Evolutionary conservation across 2,888 invertebrate genomes (phyloP), one percentile per base, ranked within the genome.

Genomic region (Noctua comes): DNA sequence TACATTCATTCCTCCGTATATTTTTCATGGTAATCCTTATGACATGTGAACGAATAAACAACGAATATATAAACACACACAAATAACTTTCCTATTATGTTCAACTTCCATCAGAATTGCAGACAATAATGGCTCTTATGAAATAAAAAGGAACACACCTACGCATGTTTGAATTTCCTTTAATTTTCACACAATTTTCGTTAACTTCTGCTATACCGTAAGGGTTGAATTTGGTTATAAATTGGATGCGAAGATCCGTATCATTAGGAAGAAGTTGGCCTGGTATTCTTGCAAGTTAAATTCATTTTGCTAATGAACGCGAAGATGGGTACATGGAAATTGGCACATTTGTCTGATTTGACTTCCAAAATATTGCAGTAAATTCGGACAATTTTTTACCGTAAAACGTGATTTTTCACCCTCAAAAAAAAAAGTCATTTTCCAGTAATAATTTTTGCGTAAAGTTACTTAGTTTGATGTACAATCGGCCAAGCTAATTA

Each of bases 221-320:
- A 21, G 18, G 36, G 48, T 65, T 69, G 51, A 69, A 82, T 78
- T 65, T 73, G 43, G 73, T 83, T 78, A 69, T 76, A 82, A 80
- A 82, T 70, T 66, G 43, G 68, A 65, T 57, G 40, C 31, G 10
- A 80, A 80, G 80, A 80, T 80, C 48, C 57, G 24, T 82, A 81
- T 81, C 80, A 57, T 57, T 69, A 64, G 8, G 68, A 62, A 68
- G 62, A 80, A 75, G 68, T 81, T 80, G 62, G 81, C 48, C 36
- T 80, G 36, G 76, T 81, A 40, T 80, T 76, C 68, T 80, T 48
- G 80, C n/a, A 69, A 80, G 62, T 76, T 80, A 68, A 80, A 81
- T 81, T 81, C 64, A 69, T 62, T 80, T 81, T 57, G 75, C 31
- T 80, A 81, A 80, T 81, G 62, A 76, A 24, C 40, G 18, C 8